Conservation (phyloP, 2,888 invertebrate species). For the Lutraria lutraria region DNA sequence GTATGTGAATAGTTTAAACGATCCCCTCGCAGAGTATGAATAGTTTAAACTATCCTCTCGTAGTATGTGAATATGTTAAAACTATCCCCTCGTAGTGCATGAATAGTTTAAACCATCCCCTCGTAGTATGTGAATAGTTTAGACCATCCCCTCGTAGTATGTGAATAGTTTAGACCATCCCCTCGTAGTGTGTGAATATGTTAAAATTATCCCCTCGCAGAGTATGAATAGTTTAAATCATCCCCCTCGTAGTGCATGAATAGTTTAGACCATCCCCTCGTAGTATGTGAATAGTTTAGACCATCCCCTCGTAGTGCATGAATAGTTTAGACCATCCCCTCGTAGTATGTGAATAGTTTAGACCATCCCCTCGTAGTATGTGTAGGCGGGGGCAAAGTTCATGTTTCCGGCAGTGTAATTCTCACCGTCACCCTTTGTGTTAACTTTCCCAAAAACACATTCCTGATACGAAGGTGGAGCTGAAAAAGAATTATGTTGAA, state of each 20-base stretch:
- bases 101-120: slow-evolving; percentile 39
- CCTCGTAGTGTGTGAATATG: slow-evolving; percentile 74
- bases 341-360: slow-evolving; percentile 59
- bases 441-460: slow-evolving; percentile 67
- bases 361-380: slow-evolving; percentile 70
- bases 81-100: too few species aligned
- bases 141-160: slow-evolving; percentile 68
- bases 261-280: slow-evolving; percentile 49
- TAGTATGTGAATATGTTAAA: too few species aligned
- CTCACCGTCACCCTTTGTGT: slow-evolving; percentile 73
- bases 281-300: too few species aligned
- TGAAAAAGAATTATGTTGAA: slow-evolving; percentile 37
- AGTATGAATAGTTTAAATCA: slow-evolving; percentile 4
- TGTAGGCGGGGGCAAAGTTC: slow-evolving; percentile 70
- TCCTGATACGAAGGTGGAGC: slow-evolving; percentile 70
- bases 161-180: slow-evolving; percentile 44
- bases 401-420: slow-evolving; percentile 71
- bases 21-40: too few species aligned
- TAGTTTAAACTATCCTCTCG: slow-evolving; percentile 49
- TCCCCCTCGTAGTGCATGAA: slow-evolving; percentile 67
- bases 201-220: too few species aligned
- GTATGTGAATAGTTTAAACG: too few species aligned
- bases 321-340: slow-evolving; percentile 46
- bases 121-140: slow-evolving; percentile 67
- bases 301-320: too few species aligned